These are phyloP conservation scores for Acipenser ruthenus DNA, from an alignment of 2,797 vertebrate genomes.

Conservation along the genomic window DNA sequence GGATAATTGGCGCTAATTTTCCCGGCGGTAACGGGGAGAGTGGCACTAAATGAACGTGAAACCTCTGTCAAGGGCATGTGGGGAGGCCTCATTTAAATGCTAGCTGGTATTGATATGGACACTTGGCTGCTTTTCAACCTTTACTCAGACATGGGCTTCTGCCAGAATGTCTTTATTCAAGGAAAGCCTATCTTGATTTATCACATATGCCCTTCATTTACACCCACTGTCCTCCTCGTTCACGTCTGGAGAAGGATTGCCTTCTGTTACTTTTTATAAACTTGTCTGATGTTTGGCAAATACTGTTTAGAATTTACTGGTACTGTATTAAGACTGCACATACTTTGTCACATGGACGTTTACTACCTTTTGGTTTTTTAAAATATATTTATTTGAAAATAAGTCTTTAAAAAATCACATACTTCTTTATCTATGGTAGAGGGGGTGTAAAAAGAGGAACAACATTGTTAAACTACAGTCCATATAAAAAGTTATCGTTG, in stretches of 20 bases:
- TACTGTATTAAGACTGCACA: too few species aligned
- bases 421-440: background rate
- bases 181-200: slow-evolving; percentile 18
- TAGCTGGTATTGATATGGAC: slow-evolving; percentile 18
- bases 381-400: background rate
- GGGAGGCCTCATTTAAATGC: slow-evolving; percentile 20
- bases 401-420: background rate
- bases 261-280: background rate
- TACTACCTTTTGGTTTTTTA: too few species aligned
- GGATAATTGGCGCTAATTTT: slow-evolving; percentile 23
- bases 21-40: slow-evolving; percentile 16
- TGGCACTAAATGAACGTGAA: slow-evolving; percentile 9
- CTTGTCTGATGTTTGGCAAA: too few species aligned
- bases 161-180: slow-evolving; percentile 19
- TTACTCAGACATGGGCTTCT: background rate
- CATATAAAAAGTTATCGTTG: too few species aligned
- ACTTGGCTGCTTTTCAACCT: slow-evolving; percentile 30
- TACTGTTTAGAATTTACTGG: too few species aligned
- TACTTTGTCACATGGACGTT: too few species aligned
- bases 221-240: background rate
- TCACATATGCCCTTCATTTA: slow-evolving; percentile 7
- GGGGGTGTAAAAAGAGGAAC: too few species aligned
- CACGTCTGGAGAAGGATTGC: background rate
- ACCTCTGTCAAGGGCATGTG: slow-evolving; percentile 12
- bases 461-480: too few species aligned